These are phyloP conservation scores for Zoanthus sociatus DNA, from an alignment of 92 coral and sea anemone genomes.

Conservation along the genomic window DNA sequence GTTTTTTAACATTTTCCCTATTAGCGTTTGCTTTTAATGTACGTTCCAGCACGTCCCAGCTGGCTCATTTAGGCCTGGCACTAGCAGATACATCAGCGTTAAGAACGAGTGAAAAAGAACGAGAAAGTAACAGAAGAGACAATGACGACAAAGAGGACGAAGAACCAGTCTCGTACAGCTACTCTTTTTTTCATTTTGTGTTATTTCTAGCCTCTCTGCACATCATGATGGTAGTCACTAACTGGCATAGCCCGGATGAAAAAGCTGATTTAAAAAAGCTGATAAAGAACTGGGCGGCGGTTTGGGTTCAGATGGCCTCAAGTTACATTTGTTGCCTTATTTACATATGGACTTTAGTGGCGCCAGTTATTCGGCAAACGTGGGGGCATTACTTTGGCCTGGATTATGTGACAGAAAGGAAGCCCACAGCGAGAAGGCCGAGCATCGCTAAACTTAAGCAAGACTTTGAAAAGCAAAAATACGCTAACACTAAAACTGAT, in stretches of 20 bases:
- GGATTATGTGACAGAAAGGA: conserved; percentile 71
- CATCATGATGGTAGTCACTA: conserved; percentile 97
- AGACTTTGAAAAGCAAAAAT: conserved; percentile 59
- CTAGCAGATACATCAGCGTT: conserved; percentile 78
- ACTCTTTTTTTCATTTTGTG: conserved; percentile 92
- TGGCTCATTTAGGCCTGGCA: conserved; percentile 88
- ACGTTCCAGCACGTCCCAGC: conserved; percentile 96
- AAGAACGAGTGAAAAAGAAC: conserved; percentile 58
- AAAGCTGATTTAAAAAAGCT: conserved; percentile 90
- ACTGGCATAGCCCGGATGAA: conserved; percentile 99
- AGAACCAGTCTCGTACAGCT: conserved; percentile 86
- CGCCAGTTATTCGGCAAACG: conserved; percentile 84
- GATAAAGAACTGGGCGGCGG: conserved; percentile 98
- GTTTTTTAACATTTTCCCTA: conserved; percentile 91
- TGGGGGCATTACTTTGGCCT: conserved; percentile 97
- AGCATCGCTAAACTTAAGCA: conserved; percentile 74
- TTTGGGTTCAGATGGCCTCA: conserved; percentile 97
- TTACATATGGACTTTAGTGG: conserved; percentile 96
- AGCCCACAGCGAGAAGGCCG: conserved; percentile 80
- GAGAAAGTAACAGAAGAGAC: conserved; percentile 39
- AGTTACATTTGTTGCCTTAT: conserved; percentile 92
- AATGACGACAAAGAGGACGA: conserved; percentile 57
- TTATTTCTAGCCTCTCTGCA: conserved; percentile 92
- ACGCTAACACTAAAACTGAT: conserved; percentile 11
- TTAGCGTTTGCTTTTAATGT: conserved; percentile 95